Evolutionary conservation across 2,888 invertebrate genomes (phyloP).

Genomic region (Apamea crenata): DNA sequence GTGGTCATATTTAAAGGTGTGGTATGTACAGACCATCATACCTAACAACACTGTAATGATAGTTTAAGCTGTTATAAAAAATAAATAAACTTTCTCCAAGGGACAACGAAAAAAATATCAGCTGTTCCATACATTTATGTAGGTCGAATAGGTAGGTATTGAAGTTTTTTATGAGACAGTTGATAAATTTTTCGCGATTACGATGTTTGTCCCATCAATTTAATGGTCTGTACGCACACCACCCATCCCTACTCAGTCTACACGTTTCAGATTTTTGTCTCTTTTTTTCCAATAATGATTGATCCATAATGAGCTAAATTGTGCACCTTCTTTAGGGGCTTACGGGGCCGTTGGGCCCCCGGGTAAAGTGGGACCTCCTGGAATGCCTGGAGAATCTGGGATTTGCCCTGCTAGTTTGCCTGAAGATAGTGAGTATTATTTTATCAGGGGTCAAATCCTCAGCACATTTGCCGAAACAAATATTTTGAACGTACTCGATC

Average conservation of each 20-base stretch:
- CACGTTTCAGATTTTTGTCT: not conserved
- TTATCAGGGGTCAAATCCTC: not conserved
- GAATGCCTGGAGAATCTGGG: conserved; percentile 14
- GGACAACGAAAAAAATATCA: not conserved
- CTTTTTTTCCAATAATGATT: not conserved
- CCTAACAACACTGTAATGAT: not conserved
- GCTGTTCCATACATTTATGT: not conserved
- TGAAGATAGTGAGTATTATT: conserved; percentile 6
- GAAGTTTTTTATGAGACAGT: not conserved
- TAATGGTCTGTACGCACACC: not conserved
- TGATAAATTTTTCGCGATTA: not conserved
- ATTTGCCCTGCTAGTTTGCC: not conserved
- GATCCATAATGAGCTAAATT: not conserved
- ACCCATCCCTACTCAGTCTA: too few relatives aligned
- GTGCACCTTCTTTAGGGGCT: not conserved
- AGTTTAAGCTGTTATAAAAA: too few relatives aligned
- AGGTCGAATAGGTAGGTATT: too few relatives aligned
- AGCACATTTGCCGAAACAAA: not conserved
- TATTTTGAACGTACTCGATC: not conserved
- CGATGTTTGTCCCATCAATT: not conserved
- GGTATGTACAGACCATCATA: not conserved
- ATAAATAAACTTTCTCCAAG: not conserved
- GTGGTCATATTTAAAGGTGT: not conserved
- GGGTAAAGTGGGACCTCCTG: conserved; percentile 21
- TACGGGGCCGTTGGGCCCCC: not conserved